A percentile compares a stretch with the other conserved stretches of the same genome.
These are phyloP conservation scores for Nothobranchius kuhntae DNA, from an alignment of 2,113 vertebrate species.

Conservation along the genomic window DNA sequence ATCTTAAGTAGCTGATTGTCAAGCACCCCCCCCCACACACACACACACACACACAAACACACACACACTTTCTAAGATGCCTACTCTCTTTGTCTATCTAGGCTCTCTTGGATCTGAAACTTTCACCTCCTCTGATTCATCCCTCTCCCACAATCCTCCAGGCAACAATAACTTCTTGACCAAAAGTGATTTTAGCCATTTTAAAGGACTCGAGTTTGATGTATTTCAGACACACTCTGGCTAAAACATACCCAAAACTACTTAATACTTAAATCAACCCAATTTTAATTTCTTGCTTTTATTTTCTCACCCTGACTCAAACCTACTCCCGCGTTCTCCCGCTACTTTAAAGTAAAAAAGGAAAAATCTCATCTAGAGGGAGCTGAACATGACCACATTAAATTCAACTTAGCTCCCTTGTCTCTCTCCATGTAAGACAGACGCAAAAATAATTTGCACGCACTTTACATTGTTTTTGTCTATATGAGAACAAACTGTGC, in stretches of 20 bases:
- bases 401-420: constrained; percentile 52
- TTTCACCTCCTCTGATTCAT: constrained; percentile 43
- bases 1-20: constrained; percentile 61
- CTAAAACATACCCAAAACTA: constrained; percentile 6
- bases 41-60: constrained; percentile 33
- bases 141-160: constrained; percentile 34
- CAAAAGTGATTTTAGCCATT: constrained; percentile 18
- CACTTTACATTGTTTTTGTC: constrained; percentile 55
- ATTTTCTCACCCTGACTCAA: constrained; percentile 4
- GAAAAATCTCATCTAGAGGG: constrained; percentile 18
- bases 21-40: constrained; percentile 43
- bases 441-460: constrained; percentile 73
- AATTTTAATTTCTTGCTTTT: constrained; percentile 8
- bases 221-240: not conserved
- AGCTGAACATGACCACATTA: constrained; percentile 42
- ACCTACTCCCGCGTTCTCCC: constrained; percentile 21
- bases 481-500: constrained; percentile 71
- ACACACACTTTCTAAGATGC: constrained; percentile 35
- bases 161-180: constrained; percentile 34
- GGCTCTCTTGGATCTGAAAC: constrained; percentile 42
- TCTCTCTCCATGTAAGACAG: constrained; percentile 64
- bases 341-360: constrained; percentile 28
- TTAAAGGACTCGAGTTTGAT: constrained; percentile 14
- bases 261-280: constrained; percentile 3
- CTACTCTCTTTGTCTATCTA: constrained; percentile 54